Conservation (phyloP, 1,140 invertebrate genomes). For the Adelges cooleyi region DNA sequence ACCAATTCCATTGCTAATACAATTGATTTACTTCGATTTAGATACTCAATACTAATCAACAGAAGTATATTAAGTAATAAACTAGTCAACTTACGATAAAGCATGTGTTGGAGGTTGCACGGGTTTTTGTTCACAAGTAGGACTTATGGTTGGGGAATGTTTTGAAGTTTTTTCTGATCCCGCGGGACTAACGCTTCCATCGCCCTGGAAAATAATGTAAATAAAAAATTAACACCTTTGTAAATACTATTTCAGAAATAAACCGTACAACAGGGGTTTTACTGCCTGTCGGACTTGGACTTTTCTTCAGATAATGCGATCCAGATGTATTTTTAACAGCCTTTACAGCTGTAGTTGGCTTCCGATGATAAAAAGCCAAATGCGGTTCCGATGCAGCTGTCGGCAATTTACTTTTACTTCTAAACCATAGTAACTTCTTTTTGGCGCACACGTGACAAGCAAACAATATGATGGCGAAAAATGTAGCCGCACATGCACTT, state of each 20-base stretch:
- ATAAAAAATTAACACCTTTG: neutral
- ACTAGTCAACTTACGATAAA: slow-evolving; percentile 2
- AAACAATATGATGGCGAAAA: neutral
- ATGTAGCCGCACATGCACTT: neutral
- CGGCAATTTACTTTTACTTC: slow-evolving; percentile 13
- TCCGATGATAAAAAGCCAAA: slow-evolving; percentile 20
- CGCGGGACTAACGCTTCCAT: slow-evolving; percentile 5
- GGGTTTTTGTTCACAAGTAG: slow-evolving; percentile 17
- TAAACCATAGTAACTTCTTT: slow-evolving; percentile 15
- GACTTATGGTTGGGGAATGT: slow-evolving; percentile 15
- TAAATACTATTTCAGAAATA: too few species aligned
- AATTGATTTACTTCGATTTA: too few species aligned
- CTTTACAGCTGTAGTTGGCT: slow-evolving; percentile 10
- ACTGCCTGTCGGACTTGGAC: slow-evolving; percentile 11
- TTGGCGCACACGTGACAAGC: neutral
- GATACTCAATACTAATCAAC: too few species aligned
- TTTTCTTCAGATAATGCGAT: slow-evolving; percentile 25
- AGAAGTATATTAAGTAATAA: too few species aligned
- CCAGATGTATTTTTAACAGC: neutral
- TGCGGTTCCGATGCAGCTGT: slow-evolving; percentile 19
- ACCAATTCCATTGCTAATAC: too few species aligned
- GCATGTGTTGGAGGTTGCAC: slow-evolving; percentile 6
- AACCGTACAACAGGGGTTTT: slow-evolving; percentile 13
- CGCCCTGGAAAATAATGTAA: slow-evolving; percentile 5
- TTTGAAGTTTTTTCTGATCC: slow-evolving; percentile 18